phyloP scores from a whole-genome alignment of 2,797 vertebrate species.

The Danio tinwini region DNA sequence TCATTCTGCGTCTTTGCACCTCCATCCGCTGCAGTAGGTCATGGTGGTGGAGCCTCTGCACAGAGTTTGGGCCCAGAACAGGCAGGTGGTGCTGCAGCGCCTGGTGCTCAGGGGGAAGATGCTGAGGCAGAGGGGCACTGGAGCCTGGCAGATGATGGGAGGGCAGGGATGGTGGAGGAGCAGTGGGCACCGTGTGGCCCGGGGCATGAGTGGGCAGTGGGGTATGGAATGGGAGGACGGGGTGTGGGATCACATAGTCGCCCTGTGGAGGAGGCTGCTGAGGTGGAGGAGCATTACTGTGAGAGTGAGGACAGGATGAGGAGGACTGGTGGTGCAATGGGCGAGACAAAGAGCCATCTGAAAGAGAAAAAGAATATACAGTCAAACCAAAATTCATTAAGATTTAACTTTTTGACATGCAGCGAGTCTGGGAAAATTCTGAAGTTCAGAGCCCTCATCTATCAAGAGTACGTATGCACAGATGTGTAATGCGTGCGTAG shows the following conservation, averaged over 20 bases:
- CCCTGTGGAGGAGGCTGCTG: conserved; percentile 88
- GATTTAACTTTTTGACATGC: no score
- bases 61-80: conserved; percentile 83
- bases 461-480: no score
- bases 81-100: conserved; percentile 91
- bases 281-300: conserved; percentile 90
- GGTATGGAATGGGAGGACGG: conserved; percentile 91
- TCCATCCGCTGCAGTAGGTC: conserved; percentile 98
- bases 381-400: no score
- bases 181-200: conserved; percentile 85
- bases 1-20: conserved; percentile 93
- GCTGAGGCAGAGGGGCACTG: conserved; percentile 87
- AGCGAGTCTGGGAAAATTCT: no score
- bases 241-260: conserved; percentile 95
- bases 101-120: conserved; percentile 90
- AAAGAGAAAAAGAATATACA: background rate
- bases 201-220: conserved; percentile 89
- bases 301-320: conserved; percentile 92
- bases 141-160: conserved; percentile 87
- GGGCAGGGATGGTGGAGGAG: conserved; percentile 78
- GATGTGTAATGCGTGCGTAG: no score
- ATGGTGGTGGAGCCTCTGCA: conserved; percentile 92
- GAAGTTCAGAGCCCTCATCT: no score
- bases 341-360: conserved; percentile 92
- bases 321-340: conserved; percentile 94